phyloP scores from a whole-genome alignment of 2,797 vertebrate species.

The Anguilla marmorata region DNA sequence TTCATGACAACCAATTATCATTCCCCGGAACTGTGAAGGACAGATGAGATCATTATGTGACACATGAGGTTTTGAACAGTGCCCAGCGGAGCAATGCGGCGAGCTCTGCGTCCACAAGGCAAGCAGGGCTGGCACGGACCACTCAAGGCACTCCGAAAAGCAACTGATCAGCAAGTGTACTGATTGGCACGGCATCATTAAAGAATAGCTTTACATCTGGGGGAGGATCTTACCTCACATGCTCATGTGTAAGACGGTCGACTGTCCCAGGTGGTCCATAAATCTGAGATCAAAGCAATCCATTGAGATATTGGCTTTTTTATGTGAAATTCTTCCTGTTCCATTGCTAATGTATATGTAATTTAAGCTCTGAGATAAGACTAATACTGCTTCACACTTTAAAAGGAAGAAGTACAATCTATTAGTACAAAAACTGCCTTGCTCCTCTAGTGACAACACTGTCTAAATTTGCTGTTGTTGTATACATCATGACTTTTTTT shows the following conservation, averaged over 20 bases:
- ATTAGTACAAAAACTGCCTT: neutral
- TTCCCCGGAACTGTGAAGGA: constrained; percentile 2
- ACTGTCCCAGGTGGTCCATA: neutral
- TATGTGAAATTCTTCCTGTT: neutral
- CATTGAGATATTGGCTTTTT: neutral
- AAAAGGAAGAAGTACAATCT: no score
- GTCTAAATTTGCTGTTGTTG: neutral
- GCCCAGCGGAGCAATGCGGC: neutral
- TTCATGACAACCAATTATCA: constrained; percentile 23
- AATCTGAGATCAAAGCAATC: neutral
- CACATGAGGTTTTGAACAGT: neutral
- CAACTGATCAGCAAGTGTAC: neutral
- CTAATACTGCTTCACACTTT: neutral
- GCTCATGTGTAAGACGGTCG: neutral
- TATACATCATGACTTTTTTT: neutral
- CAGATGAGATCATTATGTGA: constrained; percentile 21
- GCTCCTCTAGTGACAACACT: neutral
- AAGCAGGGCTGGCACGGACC: constrained; percentile 7
- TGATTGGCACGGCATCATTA: neutral
- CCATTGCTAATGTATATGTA: neutral
- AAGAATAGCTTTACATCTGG: neutral
- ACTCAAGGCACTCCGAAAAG: neutral
- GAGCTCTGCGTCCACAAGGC: neutral
- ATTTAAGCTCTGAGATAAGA: neutral
- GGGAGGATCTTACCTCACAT: neutral